Conservation (phyloP, 2,888 invertebrate species). For the Dione juno region DNA sequence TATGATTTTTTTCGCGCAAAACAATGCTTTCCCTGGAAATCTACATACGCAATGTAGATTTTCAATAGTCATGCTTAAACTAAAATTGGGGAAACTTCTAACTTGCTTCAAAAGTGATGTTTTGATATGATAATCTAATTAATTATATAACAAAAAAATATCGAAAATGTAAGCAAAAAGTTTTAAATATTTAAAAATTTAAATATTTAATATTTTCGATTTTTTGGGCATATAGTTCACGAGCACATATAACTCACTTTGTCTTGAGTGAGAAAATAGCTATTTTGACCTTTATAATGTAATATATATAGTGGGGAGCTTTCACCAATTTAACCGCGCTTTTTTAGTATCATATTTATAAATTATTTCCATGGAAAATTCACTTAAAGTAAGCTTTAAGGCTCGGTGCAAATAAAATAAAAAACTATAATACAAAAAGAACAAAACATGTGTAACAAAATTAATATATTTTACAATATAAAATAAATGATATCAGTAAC, state of each 20-base stretch:
- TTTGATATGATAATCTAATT: slow-evolving; percentile 7
- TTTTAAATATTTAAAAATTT: no score
- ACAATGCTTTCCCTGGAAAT: neutral
- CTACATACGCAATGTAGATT: slow-evolving; percentile 16
- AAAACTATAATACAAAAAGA: no score
- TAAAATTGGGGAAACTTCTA: slow-evolving; percentile 3
- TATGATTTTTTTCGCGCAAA: slow-evolving; percentile 8
- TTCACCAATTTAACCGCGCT: neutral
- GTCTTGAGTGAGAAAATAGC: no score
- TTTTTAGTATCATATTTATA: neutral
- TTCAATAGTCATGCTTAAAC: slow-evolving; percentile 8
- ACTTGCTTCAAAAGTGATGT: neutral
- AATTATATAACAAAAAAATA: neutral
- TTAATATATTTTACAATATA: no score
- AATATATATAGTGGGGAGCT: neutral
- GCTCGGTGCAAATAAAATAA: no score
- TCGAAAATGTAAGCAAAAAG: neutral
- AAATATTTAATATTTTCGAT: no score
- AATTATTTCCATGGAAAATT: no score
- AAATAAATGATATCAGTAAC: no score
- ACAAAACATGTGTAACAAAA: no score
- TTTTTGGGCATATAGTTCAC: neutral
- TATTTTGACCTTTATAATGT: neutral
- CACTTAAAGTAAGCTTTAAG: no score
- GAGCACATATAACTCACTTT: no score